A percentile compares a stretch with the other conserved stretches of the same genome.
Evolutionary conservation across 2,888 invertebrate species (phyloP).

Genomic region (Linnaemya tessellans): DNA sequence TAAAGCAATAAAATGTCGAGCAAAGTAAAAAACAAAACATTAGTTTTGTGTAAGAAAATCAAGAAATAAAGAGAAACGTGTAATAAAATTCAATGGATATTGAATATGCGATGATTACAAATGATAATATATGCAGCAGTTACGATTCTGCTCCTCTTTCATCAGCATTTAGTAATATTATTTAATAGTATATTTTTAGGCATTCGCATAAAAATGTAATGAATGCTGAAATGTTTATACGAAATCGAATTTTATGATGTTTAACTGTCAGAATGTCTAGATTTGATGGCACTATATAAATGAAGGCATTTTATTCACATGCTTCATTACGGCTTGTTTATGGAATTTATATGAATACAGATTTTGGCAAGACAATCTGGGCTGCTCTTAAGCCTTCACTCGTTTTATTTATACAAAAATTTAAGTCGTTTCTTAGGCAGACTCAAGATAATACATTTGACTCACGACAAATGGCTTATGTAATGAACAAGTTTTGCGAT

Average conservation of each 20-base stretch:
- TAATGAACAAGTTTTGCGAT: too few species aligned
- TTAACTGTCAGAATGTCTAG: conserved; percentile 51
- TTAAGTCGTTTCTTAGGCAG: background rate
- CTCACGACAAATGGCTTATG: too few species aligned
- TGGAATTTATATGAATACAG: background rate
- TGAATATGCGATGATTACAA: conserved; percentile 57
- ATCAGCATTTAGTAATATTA: conserved; percentile 14
- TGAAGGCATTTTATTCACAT: conserved; percentile 33
- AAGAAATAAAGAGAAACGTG: conserved; percentile 49
- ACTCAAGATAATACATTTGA: background rate
- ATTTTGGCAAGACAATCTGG: conserved; percentile 7
- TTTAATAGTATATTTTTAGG: conserved; percentile 68
- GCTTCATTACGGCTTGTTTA: conserved; percentile 4
- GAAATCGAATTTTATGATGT: conserved; percentile 57
- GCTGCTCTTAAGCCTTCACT: background rate
- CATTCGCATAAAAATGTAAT: conserved; percentile 41
- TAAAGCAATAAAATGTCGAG: conserved; percentile 34
- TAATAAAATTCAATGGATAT: conserved; percentile 56
- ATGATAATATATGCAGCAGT: conserved; percentile 68
- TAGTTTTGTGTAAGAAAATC: conserved; percentile 23
- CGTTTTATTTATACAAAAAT: conserved; percentile 1
- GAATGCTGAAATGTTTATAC: conserved; percentile 36
- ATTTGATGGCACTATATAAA: conserved; percentile 50
- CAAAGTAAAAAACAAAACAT: conserved; percentile 13
- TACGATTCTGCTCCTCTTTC: conserved; percentile 27